A percentile compares a stretch with the other conserved stretches of the same genome.
Conservation (phyloP, 2,113 vertebrate genomes). For the Scalopus aquaticus region DNA sequence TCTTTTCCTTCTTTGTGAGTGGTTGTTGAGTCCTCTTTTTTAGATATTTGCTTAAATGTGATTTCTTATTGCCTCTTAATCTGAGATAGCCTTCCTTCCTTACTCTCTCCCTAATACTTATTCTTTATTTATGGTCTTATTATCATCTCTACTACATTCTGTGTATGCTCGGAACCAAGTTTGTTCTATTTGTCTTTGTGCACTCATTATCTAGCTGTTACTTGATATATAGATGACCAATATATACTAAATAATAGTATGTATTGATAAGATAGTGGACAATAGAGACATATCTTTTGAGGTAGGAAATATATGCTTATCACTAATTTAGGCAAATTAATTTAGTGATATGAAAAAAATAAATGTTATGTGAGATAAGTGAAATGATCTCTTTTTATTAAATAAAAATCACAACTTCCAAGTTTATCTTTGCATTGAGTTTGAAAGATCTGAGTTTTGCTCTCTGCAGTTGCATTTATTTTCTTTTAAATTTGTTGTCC, state of each 20-base stretch:
- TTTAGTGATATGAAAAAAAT: background rate
- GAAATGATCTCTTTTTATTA: background rate
- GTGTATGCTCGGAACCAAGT: background rate
- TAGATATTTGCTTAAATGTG: background rate
- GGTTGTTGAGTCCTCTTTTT: background rate
- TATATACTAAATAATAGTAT: background rate
- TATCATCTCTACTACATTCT: background rate
- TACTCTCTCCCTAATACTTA: background rate
- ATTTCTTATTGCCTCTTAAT: background rate
- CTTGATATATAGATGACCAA: background rate
- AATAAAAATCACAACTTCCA: background rate
- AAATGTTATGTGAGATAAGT: background rate
- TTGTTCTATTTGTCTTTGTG: background rate
- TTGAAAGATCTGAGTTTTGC: background rate
- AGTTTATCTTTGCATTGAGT: background rate
- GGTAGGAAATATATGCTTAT: background rate
- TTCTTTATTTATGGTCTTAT: background rate
- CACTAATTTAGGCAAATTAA: background rate
- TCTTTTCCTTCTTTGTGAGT: background rate
- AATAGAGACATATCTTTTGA: background rate
- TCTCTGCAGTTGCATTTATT: background rate
- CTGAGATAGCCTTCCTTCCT: background rate
- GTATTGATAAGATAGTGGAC: background rate
- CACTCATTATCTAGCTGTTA: accelerated
- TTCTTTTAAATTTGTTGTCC: background rate